A percentile compares a stretch with the other conserved stretches of the same genome.
phyloP scores from a whole-genome alignment of 2,888 invertebrate species.

The Chloroclystis v-ata region DNA sequence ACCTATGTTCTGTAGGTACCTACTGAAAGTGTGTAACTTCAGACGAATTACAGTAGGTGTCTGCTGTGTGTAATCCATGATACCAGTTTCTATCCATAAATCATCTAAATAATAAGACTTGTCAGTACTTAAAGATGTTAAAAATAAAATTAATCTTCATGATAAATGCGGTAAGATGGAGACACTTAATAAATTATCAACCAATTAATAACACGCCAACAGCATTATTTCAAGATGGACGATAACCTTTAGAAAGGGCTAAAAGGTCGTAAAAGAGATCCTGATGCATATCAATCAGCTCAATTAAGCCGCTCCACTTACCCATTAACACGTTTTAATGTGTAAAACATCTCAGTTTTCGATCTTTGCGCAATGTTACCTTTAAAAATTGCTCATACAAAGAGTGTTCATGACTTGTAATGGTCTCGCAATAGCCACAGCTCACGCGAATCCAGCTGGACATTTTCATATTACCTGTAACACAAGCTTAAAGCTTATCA shows the following conservation, averaged over 20 bases:
- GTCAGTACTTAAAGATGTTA: too few species aligned
- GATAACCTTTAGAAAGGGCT: conserved; percentile 4
- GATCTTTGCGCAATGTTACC: conserved; percentile 46
- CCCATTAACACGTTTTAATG: conserved; percentile 60
- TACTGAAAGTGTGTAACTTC: too few species aligned
- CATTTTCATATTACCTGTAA: too few species aligned
- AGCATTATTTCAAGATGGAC: conserved; percentile 2
- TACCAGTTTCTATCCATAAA: too few species aligned
- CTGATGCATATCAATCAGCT: conserved; percentile 58
- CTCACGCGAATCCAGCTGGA: neutral
- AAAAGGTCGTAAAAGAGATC: conserved; percentile 33
- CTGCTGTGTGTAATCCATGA: too few species aligned
- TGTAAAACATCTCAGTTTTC: conserved; percentile 56
- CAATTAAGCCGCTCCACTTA: conserved; percentile 62
- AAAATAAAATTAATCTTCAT: too few species aligned
- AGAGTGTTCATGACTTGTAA: conserved; percentile 52
- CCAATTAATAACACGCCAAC: conserved; percentile 1
- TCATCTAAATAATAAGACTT: too few species aligned
- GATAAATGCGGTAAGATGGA: neutral
- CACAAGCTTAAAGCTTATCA: too few species aligned
- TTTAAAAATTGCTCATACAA: conserved; percentile 54
- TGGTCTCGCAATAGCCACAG: conserved; percentile 41
- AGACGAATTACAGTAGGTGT: too few species aligned
- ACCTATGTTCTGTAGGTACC: too few species aligned
- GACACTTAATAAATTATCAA: neutral